Evolutionary conservation across 2,888 invertebrate genomes (phyloP).

Genomic region (Abscondita cerata): DNA sequence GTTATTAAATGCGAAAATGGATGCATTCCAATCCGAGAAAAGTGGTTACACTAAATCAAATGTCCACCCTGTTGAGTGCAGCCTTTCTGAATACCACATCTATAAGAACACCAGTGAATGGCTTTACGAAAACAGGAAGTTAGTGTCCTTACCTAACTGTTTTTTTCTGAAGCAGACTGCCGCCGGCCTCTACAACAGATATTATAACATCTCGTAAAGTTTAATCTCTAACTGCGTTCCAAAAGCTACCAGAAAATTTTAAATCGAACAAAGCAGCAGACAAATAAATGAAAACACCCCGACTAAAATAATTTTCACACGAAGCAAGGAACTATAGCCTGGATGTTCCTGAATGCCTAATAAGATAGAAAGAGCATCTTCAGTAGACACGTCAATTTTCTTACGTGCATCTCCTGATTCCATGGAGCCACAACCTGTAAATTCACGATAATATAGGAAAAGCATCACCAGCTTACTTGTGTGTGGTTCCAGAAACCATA

Average conservation of each 20-base stretch:
- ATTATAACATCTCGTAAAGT: background rate
- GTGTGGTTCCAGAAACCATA: too few relatives aligned
- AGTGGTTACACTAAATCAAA: background rate
- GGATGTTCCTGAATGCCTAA: too few relatives aligned
- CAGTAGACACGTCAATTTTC: background rate
- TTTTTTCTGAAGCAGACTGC: background rate
- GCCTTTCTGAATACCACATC: too few relatives aligned
- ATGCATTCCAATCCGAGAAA: background rate
- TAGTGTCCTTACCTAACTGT: background rate
- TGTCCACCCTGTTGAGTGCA: too few relatives aligned
- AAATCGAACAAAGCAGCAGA: too few relatives aligned
- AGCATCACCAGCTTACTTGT: too few relatives aligned
- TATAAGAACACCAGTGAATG: too few relatives aligned
- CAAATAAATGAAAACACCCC: background rate
- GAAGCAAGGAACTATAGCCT: too few relatives aligned
- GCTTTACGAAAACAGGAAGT: background rate
- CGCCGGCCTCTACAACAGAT: background rate
- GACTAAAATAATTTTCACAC: background rate
- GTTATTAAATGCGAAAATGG: background rate
- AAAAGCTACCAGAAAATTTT: background rate
- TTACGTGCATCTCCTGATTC: background rate
- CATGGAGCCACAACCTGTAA: background rate
- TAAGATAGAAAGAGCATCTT: too few relatives aligned
- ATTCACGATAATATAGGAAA: too few relatives aligned
- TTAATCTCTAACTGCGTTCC: background rate